These are phyloP conservation scores for Menidia beryllina DNA, from an alignment of 2,113 vertebrate species.

Conservation along the genomic window DNA sequence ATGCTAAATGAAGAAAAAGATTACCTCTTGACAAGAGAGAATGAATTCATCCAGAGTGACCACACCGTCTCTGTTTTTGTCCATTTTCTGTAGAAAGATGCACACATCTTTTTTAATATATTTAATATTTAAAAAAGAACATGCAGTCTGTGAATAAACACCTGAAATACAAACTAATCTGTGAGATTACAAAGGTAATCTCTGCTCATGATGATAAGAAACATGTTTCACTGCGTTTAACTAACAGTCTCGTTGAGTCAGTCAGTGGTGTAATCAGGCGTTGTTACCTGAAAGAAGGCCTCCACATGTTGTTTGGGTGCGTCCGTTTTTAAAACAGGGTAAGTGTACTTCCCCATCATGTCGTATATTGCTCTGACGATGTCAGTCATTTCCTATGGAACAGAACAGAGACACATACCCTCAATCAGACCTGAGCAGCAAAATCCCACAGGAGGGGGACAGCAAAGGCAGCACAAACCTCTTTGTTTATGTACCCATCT, in stretches of 20 bases:
- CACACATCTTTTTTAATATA: not conserved
- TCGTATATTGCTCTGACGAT: slow-evolving; percentile 97
- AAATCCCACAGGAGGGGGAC: not conserved
- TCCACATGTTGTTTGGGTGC: slow-evolving; percentile 95
- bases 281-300: slow-evolving; percentile 93
- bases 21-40: slow-evolving; percentile 96
- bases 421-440: not conserved
- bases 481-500: slow-evolving; percentile 96
- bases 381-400: slow-evolving; percentile 93
- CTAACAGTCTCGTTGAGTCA: not conserved
- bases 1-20: not conserved
- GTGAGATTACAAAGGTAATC: not conserved
- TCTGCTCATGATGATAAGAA: not conserved
- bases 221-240: not conserved
- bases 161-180: not conserved
- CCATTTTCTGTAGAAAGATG: slow-evolving; percentile 92
- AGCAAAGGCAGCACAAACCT: slow-evolving; percentile 73
- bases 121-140: not conserved
- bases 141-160: not conserved
- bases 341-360: slow-evolving; percentile 98
- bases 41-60: slow-evolving; percentile 98
- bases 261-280: not conserved
- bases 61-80: slow-evolving; percentile 98
- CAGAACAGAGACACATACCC: not conserved
- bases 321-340: slow-evolving; percentile 92